Base-by-base conservation (phyloP, 2,797 vertebrate genomes). In the Babyrousa celebensis region DNA sequence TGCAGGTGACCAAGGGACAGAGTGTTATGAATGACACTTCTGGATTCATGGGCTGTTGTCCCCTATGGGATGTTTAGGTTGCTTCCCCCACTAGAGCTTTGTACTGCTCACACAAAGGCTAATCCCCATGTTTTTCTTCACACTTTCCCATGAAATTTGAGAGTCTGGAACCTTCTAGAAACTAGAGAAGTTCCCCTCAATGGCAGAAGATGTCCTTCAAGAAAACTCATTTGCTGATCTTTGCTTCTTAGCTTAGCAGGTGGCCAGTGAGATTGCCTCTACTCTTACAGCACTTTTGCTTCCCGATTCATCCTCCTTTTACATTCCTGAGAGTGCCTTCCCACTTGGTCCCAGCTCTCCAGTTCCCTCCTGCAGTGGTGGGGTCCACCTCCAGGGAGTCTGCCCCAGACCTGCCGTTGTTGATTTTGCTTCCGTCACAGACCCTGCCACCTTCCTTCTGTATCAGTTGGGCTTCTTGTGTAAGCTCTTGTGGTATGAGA, bases 91-190 rank as follows among this genome's bases (percentile, higher is more conserved):
- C 12, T 23, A 14, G 21, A 27, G 62, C 43, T 65, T 72, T 72
- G 79, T 65, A 83, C 32, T 68, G 32, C 14, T 54, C 14, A 36
- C 43, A 77, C 25, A 25, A 94, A 72, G 63, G 15, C 74, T 68
- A 67, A 43, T n/a, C 25, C n/a, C 17, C 25, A 48, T 10, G 23
- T 21, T 18, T 52, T 65, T 95, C 72, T 67, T 86, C 4, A 77
- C 6, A 77, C 21, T 3, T 75, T 88, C 48, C 54, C 29, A 17
- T 21, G 23, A 87, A 87, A 29, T 36, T n/a, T 21, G 79, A 84
- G 25, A 23, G 32, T 85, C 60, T 87, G 65, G 79, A 85, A 70
- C 60, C 79, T 20, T 79, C 27, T 82, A 62, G 85, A 84, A 70
- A 20, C 5, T 21, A 1, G 95, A n/a, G 48, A 68, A 3, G 4